These are phyloP conservation scores for Periparus ater DNA, from an alignment of 2,797 vertebrate species.

Conservation along the genomic window DNA sequence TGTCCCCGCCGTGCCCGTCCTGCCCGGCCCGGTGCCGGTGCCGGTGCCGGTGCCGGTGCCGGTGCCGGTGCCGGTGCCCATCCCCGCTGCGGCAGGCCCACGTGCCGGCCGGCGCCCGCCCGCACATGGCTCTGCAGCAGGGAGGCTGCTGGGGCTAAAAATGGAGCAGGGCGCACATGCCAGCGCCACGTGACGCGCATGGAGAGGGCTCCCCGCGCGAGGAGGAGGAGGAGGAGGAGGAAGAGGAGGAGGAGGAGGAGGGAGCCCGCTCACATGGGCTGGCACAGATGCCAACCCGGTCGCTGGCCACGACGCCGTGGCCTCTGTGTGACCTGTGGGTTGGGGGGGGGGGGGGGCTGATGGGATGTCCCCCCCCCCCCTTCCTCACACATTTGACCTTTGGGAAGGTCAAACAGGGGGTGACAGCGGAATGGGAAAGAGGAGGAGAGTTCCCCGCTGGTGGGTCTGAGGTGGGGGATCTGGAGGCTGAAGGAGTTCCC, in stretches of 20 bases:
- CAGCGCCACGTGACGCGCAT: conserved; percentile 75
- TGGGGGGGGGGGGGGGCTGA: neutral
- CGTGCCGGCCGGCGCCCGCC: conserved; percentile 70
- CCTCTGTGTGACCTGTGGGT: neutral
- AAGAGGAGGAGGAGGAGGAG: neutral
- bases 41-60: neutral
- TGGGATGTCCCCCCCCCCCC: neutral
- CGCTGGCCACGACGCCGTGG: neutral
- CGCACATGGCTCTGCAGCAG: conserved; percentile 79
- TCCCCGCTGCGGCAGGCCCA: conserved; percentile 57
- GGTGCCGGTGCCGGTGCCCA: neutral
- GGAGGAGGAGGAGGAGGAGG: neutral
- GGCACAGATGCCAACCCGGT: neutral
- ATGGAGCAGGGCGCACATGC: conserved; percentile 81
- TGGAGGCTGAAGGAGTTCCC: neutral
- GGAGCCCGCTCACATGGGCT: neutral
- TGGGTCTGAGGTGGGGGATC: neutral
- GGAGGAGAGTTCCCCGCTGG: neutral
- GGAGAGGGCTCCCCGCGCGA: conserved; percentile 44
- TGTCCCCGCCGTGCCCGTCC: neutral
- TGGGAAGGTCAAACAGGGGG: neutral
- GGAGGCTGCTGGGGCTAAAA: conserved; percentile 77
- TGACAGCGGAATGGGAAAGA: neutral
- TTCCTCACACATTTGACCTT: neutral
- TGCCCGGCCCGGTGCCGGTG: neutral